Evolutionary conservation across 2,113 vertebrate species (phyloP), one percentile per base, ranked within the genome.

Genomic region (Indri indri): DNA sequence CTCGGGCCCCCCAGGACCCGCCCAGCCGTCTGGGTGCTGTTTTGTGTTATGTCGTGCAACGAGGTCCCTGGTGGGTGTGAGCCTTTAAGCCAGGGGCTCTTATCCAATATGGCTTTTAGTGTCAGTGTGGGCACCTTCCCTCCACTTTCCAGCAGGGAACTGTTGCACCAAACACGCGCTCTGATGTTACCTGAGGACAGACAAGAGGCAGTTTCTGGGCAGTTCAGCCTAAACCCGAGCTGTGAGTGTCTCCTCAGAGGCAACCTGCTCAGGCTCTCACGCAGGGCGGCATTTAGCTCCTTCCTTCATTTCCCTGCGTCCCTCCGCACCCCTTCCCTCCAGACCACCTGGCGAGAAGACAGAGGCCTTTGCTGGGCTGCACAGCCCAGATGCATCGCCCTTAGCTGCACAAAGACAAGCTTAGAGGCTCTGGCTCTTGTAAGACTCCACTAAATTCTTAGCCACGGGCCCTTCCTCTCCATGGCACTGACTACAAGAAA

Each of bases 11-110:
- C 6, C 45, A n/a, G 65, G 20, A 13, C n/a, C n/a, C 23, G 1
- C 30, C 18, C 27, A 61, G 66, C 52, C 20, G 30, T 6, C 32
- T 37, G 25, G n/a, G 59, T 27, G 6, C 9, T 32, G 2, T 12
- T n/a, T 50, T 27, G 16, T 0, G 10, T n/a, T n/a, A 30, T 11
- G 16, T 4, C 47, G 8, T 8, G 16, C 2, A 54, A 20, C 1
- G 0, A 73, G 42, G 54, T 32, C 89, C 45, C 23, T 27, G 30
- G 54, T 54, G 10, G 52, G 18, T 30, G 8, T 32, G n/a, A 79
- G 82, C 22, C 40, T 66, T 14, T 30, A 40, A 10, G 34, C 61
- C 70, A n/a, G 50, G 17, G 71, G 14, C 40, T 84, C 82, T 10
- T 37, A 42, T 52, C 66, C 34, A 20, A 1, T 40, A 3, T 37